phyloP scores from a whole-genome alignment of 2,888 invertebrate species.

The Cosmia trapezina region DNA sequence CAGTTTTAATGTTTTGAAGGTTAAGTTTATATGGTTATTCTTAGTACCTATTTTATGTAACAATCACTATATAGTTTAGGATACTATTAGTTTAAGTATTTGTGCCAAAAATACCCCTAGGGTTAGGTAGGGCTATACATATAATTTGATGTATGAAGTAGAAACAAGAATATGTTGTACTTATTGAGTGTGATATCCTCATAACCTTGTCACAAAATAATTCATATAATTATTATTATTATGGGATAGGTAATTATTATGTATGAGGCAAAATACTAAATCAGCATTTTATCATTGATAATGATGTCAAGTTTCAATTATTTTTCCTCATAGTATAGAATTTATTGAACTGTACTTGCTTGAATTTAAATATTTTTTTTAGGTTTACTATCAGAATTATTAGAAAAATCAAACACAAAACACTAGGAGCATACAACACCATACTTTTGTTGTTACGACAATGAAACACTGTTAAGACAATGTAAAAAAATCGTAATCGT shows the following conservation, averaged over 20 bases:
- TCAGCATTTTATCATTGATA: not conserved
- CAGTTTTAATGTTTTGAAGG: slow-evolving; percentile 28
- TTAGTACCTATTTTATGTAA: slow-evolving; percentile 2
- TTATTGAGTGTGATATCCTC: not conserved
- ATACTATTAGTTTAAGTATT: not conserved
- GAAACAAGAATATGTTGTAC: not conserved
- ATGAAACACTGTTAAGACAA: slow-evolving; percentile 13
- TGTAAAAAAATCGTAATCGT: slow-evolving; percentile 11
- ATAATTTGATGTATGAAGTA: not conserved
- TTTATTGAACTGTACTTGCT: slow-evolving; percentile 2
- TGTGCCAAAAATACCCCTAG: not conserved
- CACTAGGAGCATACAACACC: slow-evolving; percentile 1
- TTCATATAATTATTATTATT: not conserved
- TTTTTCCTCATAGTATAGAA: slow-evolving; percentile 16
- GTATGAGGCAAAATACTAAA: not conserved
- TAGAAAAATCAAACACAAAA: not conserved
- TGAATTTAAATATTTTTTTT: not conserved
- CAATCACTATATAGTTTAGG: slow-evolving; percentile 1
- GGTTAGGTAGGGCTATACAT: not conserved
- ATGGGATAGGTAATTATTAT: not conserved
- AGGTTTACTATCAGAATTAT: not conserved
- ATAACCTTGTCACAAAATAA: not conserved
- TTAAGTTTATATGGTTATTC: slow-evolving; percentile 30
- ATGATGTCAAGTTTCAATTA: slow-evolving; percentile 3
- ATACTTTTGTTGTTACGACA: slow-evolving; percentile 9